Evolutionary conservation across 2,797 vertebrate genomes (phyloP).

Genomic region (Sandelia bainsii): DNA sequence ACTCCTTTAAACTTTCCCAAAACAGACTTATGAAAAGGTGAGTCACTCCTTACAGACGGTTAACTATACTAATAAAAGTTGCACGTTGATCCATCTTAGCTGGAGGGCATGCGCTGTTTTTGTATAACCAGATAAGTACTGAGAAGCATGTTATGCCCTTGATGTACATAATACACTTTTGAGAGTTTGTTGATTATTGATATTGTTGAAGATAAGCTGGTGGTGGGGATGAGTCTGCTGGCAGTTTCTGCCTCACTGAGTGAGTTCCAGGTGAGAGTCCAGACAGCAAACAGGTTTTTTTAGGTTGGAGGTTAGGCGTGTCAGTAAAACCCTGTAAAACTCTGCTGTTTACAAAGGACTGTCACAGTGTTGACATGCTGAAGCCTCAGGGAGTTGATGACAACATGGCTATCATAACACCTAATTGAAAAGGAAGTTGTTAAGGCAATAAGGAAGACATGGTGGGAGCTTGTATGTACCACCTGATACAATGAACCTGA

Average conservation of each 20-base stretch:
- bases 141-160: constrained; percentile 2
- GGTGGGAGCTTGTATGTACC: not conserved
- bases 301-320: constrained; percentile 58
- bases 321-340: constrained; percentile 52
- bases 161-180: not conserved
- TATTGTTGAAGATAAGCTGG: not conserved
- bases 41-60: constrained; percentile 39
- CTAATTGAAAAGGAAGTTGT: constrained; percentile 4
- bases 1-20: constrained; percentile 8
- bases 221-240: constrained; percentile 2
- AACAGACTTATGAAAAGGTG: constrained; percentile 22
- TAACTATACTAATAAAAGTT: constrained; percentile 31
- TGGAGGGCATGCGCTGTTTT: constrained; percentile 1
- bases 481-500: not conserved
- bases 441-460: not conserved
- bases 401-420: not conserved
- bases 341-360: constrained; percentile 54
- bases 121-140: constrained; percentile 15
- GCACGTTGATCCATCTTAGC: constrained; percentile 21
- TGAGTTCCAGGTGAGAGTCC: constrained; percentile 37
- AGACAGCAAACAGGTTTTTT: constrained; percentile 70
- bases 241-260: constrained; percentile 30
- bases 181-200: constrained; percentile 3
- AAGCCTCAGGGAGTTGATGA: constrained; percentile 10
- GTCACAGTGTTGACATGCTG: constrained; percentile 42